Base-by-base conservation (phyloP, 1,140 invertebrate species). In the Dermatophagoides farinae region DNA sequence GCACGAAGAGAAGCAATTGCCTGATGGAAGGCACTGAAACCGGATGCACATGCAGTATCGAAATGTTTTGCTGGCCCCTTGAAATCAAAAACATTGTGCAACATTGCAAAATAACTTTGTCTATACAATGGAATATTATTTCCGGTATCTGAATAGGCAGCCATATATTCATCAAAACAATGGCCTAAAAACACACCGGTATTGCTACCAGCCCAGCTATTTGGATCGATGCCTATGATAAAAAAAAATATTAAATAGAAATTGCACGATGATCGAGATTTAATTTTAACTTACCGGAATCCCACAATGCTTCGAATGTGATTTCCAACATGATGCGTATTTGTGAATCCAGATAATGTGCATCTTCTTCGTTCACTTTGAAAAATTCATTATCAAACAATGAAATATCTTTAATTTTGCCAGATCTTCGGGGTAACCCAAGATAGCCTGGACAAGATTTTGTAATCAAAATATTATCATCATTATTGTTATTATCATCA, bases 31-130 rank as follows among this genome's bases (percentile, higher is more conserved):
- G 64, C 64, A 1, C 40, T 40, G 4, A 53, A 40, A 12, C 59
- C 44, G 6, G 65, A 65, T 38, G 60, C 60, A 72, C 92, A 97
- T 0, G 92, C 92, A 10, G 92, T 95, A 72, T 97, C 92, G 6
- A 96, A 72, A 6, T 86, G 82, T 71, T 84, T 92, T 71, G 88
- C 93, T 1, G 92, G 92, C 75, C 77, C 78, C 68, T 74, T 83
- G 61, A 95, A 86, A 68, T 97, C 89, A 74, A 95, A 97, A 12
- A 87, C 84, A 74, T 83, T 97, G 0, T 89, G 95, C 41, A 97
- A 79, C 68, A 91, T 80, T 71, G 97, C 97, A 43, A 89, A 80
- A 72, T 96, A 93, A 90, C 96, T 96, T 37, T 88, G 85, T 6
- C 14, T 44, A 47, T 97, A 97, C 54, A 91, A 90, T 69, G 84